Percentiles rank a stretch among this genome's conserved stretches.
phyloP scores from a whole-genome alignment of 2,797 vertebrate species.

The Austrolebias charrua region DNA sequence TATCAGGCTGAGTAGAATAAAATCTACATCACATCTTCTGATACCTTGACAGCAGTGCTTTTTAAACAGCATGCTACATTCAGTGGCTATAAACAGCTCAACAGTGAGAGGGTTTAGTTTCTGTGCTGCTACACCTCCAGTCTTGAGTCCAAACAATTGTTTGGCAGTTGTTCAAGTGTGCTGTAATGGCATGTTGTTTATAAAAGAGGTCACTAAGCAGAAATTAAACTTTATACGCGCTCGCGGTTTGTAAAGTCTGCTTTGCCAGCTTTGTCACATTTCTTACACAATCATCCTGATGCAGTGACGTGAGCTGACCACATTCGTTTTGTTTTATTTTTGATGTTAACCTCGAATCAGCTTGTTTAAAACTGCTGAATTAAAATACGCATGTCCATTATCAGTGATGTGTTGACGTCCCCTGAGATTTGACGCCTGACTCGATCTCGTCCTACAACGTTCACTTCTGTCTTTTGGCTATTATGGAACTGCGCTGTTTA shows the following conservation, averaged over 20 bases:
- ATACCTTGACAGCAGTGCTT: constrained; percentile 22
- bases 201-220: constrained; percentile 17
- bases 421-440: background rate
- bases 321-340: too few species aligned
- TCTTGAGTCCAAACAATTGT: background rate
- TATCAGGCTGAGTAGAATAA: background rate
- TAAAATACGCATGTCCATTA: background rate
- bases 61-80: constrained; percentile 14
- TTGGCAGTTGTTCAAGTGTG: constrained; percentile 19
- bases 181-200: constrained; percentile 13
- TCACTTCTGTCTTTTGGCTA: background rate
- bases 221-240: constrained; percentile 27
- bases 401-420: background rate
- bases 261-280: background rate
- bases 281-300: background rate
- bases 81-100: constrained; percentile 14
- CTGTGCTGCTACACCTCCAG: constrained; percentile 4
- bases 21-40: constrained; percentile 12
- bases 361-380: background rate
- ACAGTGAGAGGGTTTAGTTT: background rate
- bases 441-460: too few species aligned
- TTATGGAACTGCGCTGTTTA: background rate
- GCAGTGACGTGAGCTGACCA: background rate
- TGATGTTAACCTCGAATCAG: background rate
- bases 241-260: constrained; percentile 18